phyloP scores from a whole-genome alignment of 2,113 vertebrate species.

The Corythornis vintsioides region DNA sequence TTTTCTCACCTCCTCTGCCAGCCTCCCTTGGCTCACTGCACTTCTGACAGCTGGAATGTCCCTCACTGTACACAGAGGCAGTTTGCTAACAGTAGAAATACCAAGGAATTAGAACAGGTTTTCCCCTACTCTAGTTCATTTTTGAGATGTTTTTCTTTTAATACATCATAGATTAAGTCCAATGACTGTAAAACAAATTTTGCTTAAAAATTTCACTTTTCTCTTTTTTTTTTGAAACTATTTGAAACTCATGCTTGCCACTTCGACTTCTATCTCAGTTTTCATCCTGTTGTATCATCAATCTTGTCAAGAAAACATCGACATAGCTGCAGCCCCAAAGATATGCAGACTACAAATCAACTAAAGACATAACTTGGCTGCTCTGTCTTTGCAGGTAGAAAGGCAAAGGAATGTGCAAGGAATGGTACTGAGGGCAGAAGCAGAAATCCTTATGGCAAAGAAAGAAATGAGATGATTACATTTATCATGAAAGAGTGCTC shows the following conservation, averaged over 20 bases:
- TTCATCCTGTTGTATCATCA: background rate
- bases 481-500: background rate
- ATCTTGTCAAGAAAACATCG: background rate
- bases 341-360: background rate
- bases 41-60: background rate
- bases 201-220: background rate
- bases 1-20: background rate
- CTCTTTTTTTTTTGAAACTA: background rate
- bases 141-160: background rate
- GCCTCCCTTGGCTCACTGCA: background rate
- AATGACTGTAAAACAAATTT: background rate
- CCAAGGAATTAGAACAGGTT: background rate
- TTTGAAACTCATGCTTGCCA: background rate
- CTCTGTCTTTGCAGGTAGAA: background rate
- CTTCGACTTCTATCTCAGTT: background rate
- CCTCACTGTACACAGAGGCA: background rate
- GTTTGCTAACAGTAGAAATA: background rate
- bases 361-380: background rate
- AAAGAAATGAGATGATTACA: background rate
- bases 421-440: background rate
- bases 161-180: background rate
- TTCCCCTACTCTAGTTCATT: background rate
- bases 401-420: rapidly evolving
- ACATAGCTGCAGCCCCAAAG: slow-evolving; percentile 8
- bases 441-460: background rate